Evolutionary conservation across 30 jellyfish, hydroid and myxozoan species (phyloP).

Genomic region (Aurelia aurita): DNA sequence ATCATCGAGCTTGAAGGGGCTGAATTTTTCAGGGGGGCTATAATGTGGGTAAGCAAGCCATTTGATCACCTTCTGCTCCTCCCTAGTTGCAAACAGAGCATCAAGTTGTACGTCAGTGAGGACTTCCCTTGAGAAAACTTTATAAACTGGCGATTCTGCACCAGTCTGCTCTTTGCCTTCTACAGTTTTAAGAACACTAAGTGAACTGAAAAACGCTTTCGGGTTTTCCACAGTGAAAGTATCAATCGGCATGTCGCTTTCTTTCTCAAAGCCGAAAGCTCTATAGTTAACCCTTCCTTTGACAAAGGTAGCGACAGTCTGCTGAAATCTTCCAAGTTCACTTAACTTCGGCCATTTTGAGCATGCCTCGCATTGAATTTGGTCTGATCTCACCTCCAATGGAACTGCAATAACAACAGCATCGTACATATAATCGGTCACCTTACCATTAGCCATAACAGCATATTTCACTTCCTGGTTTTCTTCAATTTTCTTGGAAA

Average conservation of each 20-base stretch:
- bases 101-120: constrained; percentile 67
- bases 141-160: constrained; percentile 52
- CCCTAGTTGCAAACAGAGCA: constrained; percentile 22
- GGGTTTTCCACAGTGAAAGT: constrained; percentile 76
- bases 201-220: constrained; percentile 46
- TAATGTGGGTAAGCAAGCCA: constrained; percentile 95
- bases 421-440: constrained; percentile 49
- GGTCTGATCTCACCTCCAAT: constrained; percentile 65
- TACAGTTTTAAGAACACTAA: constrained; percentile 61
- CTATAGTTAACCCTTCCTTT: constrained; percentile 58
- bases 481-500: constrained; percentile 28
- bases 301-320: constrained; percentile 83
- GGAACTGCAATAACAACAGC: constrained; percentile 94
- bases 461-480: constrained; percentile 42
- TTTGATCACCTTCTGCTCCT: constrained; percentile 26
- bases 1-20: constrained; percentile 73
- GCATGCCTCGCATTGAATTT: constrained; percentile 69
- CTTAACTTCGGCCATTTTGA: constrained; percentile 70
- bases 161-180: constrained; percentile 37
- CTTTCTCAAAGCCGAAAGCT: constrained; percentile 62
- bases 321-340: constrained; percentile 64
- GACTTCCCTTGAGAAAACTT: constrained; percentile 69
- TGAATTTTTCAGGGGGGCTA: constrained; percentile 81
- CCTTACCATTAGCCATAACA: constrained; percentile 7
- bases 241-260: constrained; percentile 54